Conservation (phyloP, 2,113 vertebrate species). For the Apaloderma vittatum region DNA sequence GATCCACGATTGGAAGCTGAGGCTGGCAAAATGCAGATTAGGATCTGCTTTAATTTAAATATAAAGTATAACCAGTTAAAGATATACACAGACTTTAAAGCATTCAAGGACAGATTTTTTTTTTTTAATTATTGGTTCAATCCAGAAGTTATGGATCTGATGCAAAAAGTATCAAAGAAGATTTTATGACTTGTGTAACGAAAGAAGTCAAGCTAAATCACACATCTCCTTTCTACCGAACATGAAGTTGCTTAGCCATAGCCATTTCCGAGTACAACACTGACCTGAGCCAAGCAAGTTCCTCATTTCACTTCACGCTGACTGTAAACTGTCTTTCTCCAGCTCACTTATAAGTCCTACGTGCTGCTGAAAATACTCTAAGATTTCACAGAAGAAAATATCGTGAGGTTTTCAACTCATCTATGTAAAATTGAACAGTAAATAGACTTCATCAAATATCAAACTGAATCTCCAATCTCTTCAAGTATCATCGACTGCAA, state of each 20-base stretch:
- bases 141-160: background rate
- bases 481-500: background rate
- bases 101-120: background rate
- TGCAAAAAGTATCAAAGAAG: background rate
- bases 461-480: background rate
- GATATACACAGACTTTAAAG: background rate
- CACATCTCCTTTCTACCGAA: background rate
- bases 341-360: background rate
- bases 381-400: background rate
- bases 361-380: background rate
- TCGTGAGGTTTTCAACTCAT: background rate
- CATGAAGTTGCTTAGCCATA: background rate
- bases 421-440: background rate
- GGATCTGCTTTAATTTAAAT: background rate
- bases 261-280: background rate
- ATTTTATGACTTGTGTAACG: background rate
- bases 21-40: background rate
- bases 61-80: background rate
- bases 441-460: background rate
- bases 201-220: background rate
- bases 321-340: background rate
- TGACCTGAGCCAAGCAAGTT: constrained; percentile 25
- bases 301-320: background rate
- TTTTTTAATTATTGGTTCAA: background rate
- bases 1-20: background rate